phyloP scores from a whole-genome alignment of 2,888 invertebrate species.

The Itoplectis maculator region DNA sequence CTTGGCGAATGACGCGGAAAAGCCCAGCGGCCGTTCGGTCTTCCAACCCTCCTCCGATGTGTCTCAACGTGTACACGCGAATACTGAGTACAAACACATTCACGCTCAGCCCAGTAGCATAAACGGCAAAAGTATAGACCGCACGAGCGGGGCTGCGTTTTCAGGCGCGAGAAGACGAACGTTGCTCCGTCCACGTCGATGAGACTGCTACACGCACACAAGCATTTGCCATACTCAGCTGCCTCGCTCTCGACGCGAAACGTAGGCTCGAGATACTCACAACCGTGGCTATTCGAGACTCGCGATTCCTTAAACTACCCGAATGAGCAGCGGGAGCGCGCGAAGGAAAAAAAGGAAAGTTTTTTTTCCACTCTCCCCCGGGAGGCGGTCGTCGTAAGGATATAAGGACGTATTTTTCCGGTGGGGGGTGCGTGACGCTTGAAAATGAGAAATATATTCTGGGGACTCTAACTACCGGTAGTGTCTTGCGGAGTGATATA shows the following conservation, averaged over 20 bases:
- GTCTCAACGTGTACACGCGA: constrained; percentile 10
- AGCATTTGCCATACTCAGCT: background rate
- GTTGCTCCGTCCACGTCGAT: background rate
- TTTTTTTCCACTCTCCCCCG: constrained; percentile 29
- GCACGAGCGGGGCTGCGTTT: constrained; percentile 10
- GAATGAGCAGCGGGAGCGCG: constrained; percentile 11
- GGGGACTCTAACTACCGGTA: background rate
- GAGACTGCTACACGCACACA: background rate
- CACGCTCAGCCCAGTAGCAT: background rate
- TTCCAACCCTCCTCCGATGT: constrained; percentile 17
- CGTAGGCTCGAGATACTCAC: constrained; percentile 14
- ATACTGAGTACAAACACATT: constrained; percentile 6
- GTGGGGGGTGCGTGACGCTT: constrained; percentile 12
- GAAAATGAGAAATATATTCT: constrained; percentile 11
- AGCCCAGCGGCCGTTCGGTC: constrained; percentile 60
- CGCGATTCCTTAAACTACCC: constrained; percentile 28
- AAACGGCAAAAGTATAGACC: constrained; percentile 25
- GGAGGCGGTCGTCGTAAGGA: constrained; percentile 22
- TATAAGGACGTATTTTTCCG: constrained; percentile 49
- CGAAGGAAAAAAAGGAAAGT: constrained; percentile 5
- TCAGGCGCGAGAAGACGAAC: constrained; percentile 20
- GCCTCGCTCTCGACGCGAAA: background rate
- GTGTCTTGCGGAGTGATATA: background rate
- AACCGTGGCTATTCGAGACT: background rate
- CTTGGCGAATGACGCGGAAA: constrained; percentile 75